Conservation (phyloP, 92 coral and sea anemone species). For the Phymanthus crucifer region DNA sequence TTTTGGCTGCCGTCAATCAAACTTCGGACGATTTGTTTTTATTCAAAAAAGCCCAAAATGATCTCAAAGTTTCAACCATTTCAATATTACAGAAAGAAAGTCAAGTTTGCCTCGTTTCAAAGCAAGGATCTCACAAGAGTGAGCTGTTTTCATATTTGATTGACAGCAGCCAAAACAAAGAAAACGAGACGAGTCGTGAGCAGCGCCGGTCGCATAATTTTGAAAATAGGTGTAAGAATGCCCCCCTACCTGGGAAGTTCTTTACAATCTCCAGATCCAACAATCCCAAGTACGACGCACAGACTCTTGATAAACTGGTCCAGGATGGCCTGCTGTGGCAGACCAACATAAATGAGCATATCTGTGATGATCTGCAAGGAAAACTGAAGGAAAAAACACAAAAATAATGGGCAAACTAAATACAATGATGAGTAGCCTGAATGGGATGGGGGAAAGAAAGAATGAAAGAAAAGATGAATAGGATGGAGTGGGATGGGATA, state of each 20-base stretch:
- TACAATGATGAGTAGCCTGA: background rate
- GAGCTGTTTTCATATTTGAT: no score
- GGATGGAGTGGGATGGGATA: background rate
- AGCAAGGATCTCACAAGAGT: no score
- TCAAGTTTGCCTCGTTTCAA: no score
- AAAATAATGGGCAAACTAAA: background rate
- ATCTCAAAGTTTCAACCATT: no score
- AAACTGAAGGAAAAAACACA: constrained; percentile 25
- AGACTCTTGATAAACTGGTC: constrained; percentile 66
- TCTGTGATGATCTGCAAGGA: constrained; percentile 62
- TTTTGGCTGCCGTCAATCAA: no score
- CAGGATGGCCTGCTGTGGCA: constrained; percentile 60
- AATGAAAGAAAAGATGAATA: background rate
- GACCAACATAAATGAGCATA: constrained; percentile 58
- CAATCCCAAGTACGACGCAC: constrained; percentile 51
- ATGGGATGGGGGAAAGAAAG: background rate
- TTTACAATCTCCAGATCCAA: constrained; percentile 57
- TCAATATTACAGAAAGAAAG: no score
- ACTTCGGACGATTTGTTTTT: no score
- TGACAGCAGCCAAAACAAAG: no score
- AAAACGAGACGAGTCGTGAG: no score
- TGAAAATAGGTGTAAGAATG: no score
- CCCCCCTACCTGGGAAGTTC: background rate
- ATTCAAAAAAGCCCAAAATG: no score
- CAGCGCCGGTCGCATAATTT: no score